Percentiles rank a stretch among this genome's conserved stretches.
Evolutionary conservation across 2,888 invertebrate species (phyloP).

Genomic region (Tetrapedia diversipes): DNA sequence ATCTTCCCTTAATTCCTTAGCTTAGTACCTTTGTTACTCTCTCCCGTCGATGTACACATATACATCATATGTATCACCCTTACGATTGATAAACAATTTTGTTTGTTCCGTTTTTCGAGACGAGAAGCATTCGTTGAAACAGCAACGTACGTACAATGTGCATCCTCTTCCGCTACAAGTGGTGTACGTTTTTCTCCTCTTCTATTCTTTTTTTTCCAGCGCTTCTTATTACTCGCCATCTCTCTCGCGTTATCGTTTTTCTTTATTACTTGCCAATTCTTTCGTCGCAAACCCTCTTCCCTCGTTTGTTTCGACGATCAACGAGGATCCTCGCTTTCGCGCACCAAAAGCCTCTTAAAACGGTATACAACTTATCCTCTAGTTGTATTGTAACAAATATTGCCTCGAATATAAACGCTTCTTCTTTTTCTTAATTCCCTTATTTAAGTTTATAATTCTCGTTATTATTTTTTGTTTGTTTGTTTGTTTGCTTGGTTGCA

Average conservation of each 20-base stretch:
- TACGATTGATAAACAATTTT: conserved; percentile 45
- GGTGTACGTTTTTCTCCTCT: conserved; percentile 35
- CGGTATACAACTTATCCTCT: conserved; percentile 76
- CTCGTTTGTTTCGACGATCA: conserved; percentile 46
- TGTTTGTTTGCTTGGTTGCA: background rate
- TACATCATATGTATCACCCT: conserved; percentile 32
- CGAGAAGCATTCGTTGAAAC: conserved; percentile 21
- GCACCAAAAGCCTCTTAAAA: conserved; percentile 62
- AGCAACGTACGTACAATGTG: conserved; percentile 54
- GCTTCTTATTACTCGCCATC: background rate
- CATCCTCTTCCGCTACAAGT: conserved; percentile 35
- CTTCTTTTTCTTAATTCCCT: conserved; percentile 55
- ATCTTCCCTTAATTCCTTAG: conserved; percentile 44
- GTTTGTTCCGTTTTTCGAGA: conserved; percentile 6
- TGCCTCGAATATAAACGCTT: conserved; percentile 81
- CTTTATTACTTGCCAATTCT: background rate
- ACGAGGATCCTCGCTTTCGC: conserved; percentile 55
- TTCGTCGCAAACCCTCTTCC: conserved; percentile 15
- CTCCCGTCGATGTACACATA: conserved; percentile 40
- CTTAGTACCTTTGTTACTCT: conserved; percentile 64
- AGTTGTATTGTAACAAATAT: conserved; percentile 82
- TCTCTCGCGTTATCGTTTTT: background rate
- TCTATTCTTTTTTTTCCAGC: background rate
- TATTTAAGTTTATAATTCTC: conserved; percentile 65
- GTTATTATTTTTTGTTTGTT: conserved; percentile 43